Evolutionary conservation across 1,140 invertebrate species (phyloP).

Genomic region (Bombus vancouverensis): DNA sequence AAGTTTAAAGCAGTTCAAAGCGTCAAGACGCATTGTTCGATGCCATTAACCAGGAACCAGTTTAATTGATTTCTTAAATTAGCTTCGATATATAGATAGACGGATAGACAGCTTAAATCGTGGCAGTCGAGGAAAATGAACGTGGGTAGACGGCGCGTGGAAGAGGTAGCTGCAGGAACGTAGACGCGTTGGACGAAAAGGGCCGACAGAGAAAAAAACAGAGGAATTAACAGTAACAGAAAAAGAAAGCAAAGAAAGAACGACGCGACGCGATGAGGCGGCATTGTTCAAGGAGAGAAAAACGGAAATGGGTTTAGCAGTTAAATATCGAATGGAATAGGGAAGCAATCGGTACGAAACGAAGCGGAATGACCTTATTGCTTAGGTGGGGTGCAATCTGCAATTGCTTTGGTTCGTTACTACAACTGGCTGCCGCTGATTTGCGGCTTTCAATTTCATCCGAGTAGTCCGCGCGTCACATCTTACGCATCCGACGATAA

Average conservation of each 20-base stretch:
- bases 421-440: constrained; percentile 31
- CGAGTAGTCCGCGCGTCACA: too few relatives aligned
- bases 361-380: constrained; percentile 76
- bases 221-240: constrained; percentile 9
- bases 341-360: constrained; percentile 70
- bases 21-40: constrained; percentile 15
- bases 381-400: constrained; percentile 41
- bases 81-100: background rate
- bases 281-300: constrained; percentile 54
- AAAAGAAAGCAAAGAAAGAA: background rate
- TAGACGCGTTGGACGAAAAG: background rate
- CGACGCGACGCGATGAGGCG: background rate
- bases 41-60: constrained; percentile 31
- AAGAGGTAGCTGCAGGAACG: background rate
- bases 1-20: background rate
- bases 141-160: constrained; percentile 30
- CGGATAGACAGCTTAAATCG: constrained; percentile 16
- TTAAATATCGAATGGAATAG: constrained; percentile 72
- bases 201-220: constrained; percentile 9
- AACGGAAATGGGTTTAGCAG: constrained; percentile 69
- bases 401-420: constrained; percentile 35
- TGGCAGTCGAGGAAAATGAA: constrained; percentile 11
- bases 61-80: constrained; percentile 70
- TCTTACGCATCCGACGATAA: too few relatives aligned
- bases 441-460: background rate